Evolutionary conservation across 2,113 vertebrate species (phyloP), one percentile per base, ranked within the genome.

Genomic region (Strix aluco): DNA sequence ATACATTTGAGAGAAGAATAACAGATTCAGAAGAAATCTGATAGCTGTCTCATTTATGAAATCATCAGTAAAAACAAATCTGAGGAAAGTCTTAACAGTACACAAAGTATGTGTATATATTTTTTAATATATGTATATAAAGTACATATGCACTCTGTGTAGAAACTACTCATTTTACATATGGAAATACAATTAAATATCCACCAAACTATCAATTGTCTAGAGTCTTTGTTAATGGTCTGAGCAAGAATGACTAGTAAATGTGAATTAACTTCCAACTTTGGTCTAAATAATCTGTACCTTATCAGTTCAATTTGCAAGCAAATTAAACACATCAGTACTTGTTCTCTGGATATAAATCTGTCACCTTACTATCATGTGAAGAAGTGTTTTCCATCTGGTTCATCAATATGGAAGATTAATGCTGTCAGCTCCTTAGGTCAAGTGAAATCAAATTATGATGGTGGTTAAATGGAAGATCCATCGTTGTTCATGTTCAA

Each of bases 401-500:
- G 15, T 65, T 77, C 75, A 89, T 91, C 89, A 84, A 61, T 54
- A 69, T 13, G 40, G 44, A 77, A 80, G 42, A 88, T 83, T 55
- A 91, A 90, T 57, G n/a, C 17, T 73, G 34, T 57, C 54, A 65
- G 25, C 21, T 91, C 52, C 78, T 62, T 75, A 82, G 46, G 47
- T 93, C 61, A 93, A 77, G 55, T 47, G 55, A 89, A 86, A 92
- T 62, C 36, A 83, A 90, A 86, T 73, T 66, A 94, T 84, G 29
- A 38, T 40, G 42, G 42, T 38, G 21, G n/a, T 92, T 94, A 91
- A 92, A 78, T 51, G 32, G 52, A 84, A 95, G 30, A 52, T 57
- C 67, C 12, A 44, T 5, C 0, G 13, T 30, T 88, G 20, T 70
- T 85, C 40, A 49, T 38, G 38, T 57, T 88, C 17, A 67, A 29